Base-by-base conservation (phyloP, 2,888 invertebrate genomes). In the Orthonevra nobilis region DNA sequence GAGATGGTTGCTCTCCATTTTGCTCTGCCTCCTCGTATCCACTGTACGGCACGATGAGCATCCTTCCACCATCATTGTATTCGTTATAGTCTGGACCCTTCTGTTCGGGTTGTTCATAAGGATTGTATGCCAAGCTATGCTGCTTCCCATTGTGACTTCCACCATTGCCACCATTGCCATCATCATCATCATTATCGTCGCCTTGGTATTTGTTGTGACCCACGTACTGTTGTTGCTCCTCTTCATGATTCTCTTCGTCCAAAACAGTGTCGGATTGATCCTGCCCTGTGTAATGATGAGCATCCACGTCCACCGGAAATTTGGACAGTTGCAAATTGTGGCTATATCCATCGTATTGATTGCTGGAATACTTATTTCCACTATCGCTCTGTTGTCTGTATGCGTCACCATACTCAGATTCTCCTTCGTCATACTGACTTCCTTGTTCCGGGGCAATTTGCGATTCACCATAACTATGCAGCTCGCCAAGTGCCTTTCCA, bases 381-480 rank as follows among this genome's bases (percentile, higher is more conserved):
- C 15, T 40, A 19, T 70, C 52, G 2, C 12, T 38, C 34, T 79
- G 50, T 10, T 69, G 73, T 30, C 44, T 61, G 32, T 61, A 72
- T n/a, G 23, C 36, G 19, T 46, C 64, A 9, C 7, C 34, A 9
- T 68, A 38, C 10, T 30, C 48, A 26, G 66, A 42, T 46, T 66
- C 60, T 5, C 36, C 60, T 5, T 54, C 77, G 0, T 58, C 50
- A n/a, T 72, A 61, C n/a, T 68, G 56, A 14, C 15, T 79, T 79
- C 79, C 79, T 19, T 79, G 73, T 79, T 79, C 73, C 79, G 77
- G 42, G 30, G 34, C 40, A 48, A 50, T 40, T 50, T 69, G 52
- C 1, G 36, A 40, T n/a, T 72, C 50, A 5, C 61, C n/a, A 30
- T 48, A 79, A 2, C 42, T 26, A 34, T 79, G 61, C 15, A 73